phyloP scores from a whole-genome alignment of 2,113 vertebrate species.

The Falco punctatus region DNA sequence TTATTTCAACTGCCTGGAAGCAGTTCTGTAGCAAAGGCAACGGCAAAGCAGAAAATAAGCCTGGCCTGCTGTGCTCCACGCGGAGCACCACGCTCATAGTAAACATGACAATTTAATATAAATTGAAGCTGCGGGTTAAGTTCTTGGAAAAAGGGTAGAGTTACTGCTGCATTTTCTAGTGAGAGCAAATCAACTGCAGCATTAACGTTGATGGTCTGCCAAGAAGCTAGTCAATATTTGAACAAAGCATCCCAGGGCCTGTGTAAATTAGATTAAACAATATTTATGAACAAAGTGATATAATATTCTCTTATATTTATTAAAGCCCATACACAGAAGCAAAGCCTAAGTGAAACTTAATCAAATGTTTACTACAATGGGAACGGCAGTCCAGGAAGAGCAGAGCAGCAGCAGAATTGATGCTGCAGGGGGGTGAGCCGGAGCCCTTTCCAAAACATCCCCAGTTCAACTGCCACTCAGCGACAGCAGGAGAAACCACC shows the following conservation, averaged over 20 bases:
- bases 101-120: background rate
- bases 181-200: background rate
- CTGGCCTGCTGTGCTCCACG: background rate
- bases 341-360: background rate
- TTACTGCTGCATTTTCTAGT: background rate
- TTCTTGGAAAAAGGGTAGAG: background rate
- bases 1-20: background rate
- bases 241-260: background rate
- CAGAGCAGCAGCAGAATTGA: background rate
- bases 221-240: background rate
- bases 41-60: background rate
- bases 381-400: background rate
- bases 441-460: background rate
- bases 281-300: background rate
- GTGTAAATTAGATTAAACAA: background rate
- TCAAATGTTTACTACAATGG: background rate
- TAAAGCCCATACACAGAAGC: background rate
- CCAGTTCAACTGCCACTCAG: background rate
- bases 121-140: background rate
- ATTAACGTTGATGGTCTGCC: background rate
- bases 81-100: background rate
- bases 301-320: background rate
- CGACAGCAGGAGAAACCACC: background rate
- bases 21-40: background rate
- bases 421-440: fast-evolving